phyloP scores from a whole-genome alignment of 2,888 invertebrate genomes.

The Apantesis nais region DNA sequence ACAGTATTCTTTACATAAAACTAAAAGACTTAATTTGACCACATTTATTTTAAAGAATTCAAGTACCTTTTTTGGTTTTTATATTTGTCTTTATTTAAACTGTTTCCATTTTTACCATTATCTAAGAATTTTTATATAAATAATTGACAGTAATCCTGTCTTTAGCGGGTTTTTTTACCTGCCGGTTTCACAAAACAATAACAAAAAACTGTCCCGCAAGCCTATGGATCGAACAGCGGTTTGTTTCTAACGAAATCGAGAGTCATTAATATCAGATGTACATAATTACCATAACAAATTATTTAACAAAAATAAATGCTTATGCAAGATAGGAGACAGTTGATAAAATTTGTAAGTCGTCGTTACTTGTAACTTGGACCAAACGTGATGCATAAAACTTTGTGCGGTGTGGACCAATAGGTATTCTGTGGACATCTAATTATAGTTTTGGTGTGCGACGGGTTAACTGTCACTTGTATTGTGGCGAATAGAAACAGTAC shows the following conservation, averaged over 20 bases:
- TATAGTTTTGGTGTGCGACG: slow-evolving; percentile 42
- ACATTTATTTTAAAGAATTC: background rate
- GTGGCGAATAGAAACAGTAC: background rate
- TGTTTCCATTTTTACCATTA: background rate
- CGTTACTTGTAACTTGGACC: slow-evolving; percentile 16
- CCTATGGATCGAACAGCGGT: too few species aligned
- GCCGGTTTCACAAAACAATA: background rate
- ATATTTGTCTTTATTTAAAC: background rate
- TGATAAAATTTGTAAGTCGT: too few species aligned
- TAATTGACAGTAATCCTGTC: too few species aligned
- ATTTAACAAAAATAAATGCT: background rate
- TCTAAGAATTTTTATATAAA: too few species aligned
- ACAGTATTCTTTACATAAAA: background rate
- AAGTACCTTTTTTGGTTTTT: too few species aligned
- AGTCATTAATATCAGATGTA: background rate
- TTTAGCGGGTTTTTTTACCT: too few species aligned
- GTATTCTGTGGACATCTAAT: slow-evolving; percentile 50
- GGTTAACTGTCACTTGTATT: slow-evolving; percentile 6
- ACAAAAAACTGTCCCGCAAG: background rate
- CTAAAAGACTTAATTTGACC: background rate
- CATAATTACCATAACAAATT: background rate
- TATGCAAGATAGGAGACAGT: background rate
- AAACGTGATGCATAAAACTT: slow-evolving; percentile 41
- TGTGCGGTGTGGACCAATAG: slow-evolving; percentile 43
- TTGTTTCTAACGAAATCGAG: background rate